Base-by-base conservation (phyloP, 1,140 invertebrate species). In the Thrips palmi region DNA sequence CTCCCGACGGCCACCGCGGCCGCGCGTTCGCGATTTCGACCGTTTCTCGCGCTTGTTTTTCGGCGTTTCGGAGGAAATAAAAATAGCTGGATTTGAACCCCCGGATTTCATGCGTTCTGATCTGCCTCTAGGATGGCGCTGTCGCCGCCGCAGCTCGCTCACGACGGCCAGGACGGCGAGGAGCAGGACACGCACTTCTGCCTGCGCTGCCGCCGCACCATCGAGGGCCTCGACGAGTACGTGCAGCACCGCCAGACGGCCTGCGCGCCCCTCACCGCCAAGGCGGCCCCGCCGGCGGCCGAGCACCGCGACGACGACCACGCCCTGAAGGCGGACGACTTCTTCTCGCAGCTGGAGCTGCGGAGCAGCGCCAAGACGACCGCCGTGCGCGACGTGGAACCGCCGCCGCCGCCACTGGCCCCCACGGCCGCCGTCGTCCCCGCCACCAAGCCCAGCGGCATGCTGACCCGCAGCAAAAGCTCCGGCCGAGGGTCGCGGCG, bases 181-280 rank as follows among this genome's bases (percentile, higher is more conserved):
- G 70, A 81, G 27, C 77, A 83, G 22, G 81, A 86, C 50, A 75
- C 65, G 2, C 84, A 89, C 48, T 68, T 83, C 37, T 91, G 85
- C 53, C 71, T 88, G 38, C 81, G 80, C 47, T 91, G 85, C 58
- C 75, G 81, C 41, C 49, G 66, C 2, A 87, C 81, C 1, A 75
- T 89, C 25, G 56, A 71, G 11, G 82, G 84, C 0, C 60, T 91
- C 1, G 68, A 78, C 11, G 80, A 79, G 50, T 91, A 91, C 52
- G 68, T 91, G 1, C 64, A 65, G 8, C 84, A 88, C 49, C 67
- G 82, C 19, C 83, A 82, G 53, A 57, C 67, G 45, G 55, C 67
- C 47, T 77, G 72, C 48, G 50, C 55, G 10, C 12, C n/a, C 29
- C 11, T 10, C 22, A 23, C 14, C 21, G n/a, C 6, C 5, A 28